These are phyloP conservation scores for Iselma pallidipennis DNA, from an alignment of 2,888 invertebrate species.

Conservation along the genomic window DNA sequence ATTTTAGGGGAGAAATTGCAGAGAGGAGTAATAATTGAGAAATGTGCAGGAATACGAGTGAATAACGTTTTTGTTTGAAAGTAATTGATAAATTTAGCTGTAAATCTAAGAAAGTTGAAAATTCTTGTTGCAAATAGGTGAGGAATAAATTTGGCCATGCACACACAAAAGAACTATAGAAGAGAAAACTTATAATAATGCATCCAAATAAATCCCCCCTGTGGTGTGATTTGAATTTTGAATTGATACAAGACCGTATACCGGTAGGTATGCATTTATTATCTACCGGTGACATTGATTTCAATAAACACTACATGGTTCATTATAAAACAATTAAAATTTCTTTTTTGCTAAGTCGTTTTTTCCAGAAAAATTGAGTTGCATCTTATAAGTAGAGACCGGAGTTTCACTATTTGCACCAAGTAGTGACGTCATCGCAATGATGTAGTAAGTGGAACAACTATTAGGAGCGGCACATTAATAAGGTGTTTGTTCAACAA, in stretches of 20 bases:
- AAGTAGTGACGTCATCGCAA: too few relatives aligned
- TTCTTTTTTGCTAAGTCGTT: not conserved
- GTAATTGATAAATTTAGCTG: not conserved
- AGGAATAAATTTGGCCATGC: not conserved
- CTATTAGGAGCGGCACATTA: too few relatives aligned
- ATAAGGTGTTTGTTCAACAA: too few relatives aligned
- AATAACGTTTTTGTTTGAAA: not conserved
- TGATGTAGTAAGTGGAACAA: too few relatives aligned
- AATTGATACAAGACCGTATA: not conserved
- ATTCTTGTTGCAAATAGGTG: too few relatives aligned
- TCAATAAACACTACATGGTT: not conserved
- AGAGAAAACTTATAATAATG: not conserved
- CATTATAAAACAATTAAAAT: conserved; percentile 2
- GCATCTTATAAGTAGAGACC: too few relatives aligned
- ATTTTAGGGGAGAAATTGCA: not conserved
- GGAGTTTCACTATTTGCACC: too few relatives aligned
- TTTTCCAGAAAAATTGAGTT: too few relatives aligned
- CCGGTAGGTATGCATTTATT: not conserved
- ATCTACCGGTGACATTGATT: not conserved
- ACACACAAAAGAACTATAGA: too few relatives aligned
- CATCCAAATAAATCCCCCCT: not conserved
- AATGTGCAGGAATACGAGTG: not conserved
- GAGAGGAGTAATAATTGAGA: not conserved
- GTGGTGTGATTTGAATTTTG: not conserved
- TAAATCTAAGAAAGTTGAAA: not conserved